phyloP scores from a whole-genome alignment of 1,140 invertebrate genomes.

The Microplitis mediator region DNA sequence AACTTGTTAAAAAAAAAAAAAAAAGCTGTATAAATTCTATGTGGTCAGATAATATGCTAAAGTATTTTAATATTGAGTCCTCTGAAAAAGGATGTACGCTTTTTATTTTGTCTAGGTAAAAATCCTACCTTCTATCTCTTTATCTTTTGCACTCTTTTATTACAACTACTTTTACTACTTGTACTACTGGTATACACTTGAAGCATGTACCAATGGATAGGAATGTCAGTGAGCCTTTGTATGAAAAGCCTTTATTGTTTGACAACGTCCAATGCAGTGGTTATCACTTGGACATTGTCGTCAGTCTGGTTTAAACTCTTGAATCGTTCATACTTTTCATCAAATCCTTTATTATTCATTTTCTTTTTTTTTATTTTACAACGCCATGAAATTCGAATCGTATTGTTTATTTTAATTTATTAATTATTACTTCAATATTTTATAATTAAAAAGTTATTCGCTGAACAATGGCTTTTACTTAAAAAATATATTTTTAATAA shows the following conservation, averaged over 20 bases:
- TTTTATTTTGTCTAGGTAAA: neutral
- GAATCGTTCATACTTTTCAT: too few species aligned
- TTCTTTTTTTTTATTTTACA: too few species aligned
- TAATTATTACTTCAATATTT: too few species aligned
- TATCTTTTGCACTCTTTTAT: neutral
- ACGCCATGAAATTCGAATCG: too few species aligned
- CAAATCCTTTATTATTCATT: too few species aligned
- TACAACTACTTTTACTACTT: too few species aligned
- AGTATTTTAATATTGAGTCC: slow-evolving; percentile 11
- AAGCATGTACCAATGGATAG: slow-evolving; percentile 1
- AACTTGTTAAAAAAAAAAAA: neutral
- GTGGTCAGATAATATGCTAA: neutral
- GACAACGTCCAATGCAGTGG: neutral
- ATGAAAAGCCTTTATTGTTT: neutral
- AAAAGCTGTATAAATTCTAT: neutral
- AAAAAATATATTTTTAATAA: too few species aligned
- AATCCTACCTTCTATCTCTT: neutral
- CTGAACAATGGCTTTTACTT: too few species aligned
- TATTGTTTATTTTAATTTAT: too few species aligned
- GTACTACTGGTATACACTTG: neutral
- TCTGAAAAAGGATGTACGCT: neutral
- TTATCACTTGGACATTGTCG: neutral
- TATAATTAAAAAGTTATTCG: too few species aligned
- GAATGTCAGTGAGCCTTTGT: slow-evolving; percentile 4
- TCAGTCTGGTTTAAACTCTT: too few species aligned